Percentiles rank a stretch among this genome's conserved stretches.
These are phyloP conservation scores for Nephila pilipes DNA, from an alignment of 1,140 invertebrate genomes.

Conservation along the genomic window DNA sequence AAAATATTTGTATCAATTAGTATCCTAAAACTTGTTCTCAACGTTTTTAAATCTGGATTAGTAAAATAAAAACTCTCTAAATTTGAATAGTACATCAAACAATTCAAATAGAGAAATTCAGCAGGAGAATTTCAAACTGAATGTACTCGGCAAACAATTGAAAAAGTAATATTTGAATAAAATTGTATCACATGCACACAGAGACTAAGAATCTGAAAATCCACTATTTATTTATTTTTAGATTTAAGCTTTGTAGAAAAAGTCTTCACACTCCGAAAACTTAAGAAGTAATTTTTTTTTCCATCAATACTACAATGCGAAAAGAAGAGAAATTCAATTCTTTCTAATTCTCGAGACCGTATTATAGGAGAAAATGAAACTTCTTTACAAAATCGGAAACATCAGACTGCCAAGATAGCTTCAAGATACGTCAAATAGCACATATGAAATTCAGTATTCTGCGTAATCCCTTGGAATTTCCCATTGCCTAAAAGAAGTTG, in stretches of 20 bases:
- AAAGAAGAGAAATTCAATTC: not conserved
- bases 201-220: not conserved
- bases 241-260: not conserved
- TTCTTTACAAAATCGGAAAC: slow-evolving; percentile 21
- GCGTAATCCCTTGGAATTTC: not conserved
- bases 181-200: not conserved
- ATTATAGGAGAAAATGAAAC: not conserved
- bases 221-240: not conserved
- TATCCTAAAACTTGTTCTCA: too few species aligned
- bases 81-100: not conserved
- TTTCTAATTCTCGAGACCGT: not conserved
- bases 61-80: too few species aligned
- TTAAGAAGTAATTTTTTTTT: not conserved
- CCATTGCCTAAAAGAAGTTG: not conserved
- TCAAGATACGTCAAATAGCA: slow-evolving; percentile 13
- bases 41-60: too few species aligned
- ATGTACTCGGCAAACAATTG: not conserved
- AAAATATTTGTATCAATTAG: too few species aligned
- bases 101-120: not conserved
- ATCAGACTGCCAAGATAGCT: slow-evolving; percentile 16
- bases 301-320: not conserved
- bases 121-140: not conserved
- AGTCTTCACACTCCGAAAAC: not conserved
- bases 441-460: not conserved
- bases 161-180: not conserved